Percentiles rank a stretch among this genome's conserved stretches.
Conservation (phyloP, 2,113 vertebrate species). For the Symphodus melops region DNA sequence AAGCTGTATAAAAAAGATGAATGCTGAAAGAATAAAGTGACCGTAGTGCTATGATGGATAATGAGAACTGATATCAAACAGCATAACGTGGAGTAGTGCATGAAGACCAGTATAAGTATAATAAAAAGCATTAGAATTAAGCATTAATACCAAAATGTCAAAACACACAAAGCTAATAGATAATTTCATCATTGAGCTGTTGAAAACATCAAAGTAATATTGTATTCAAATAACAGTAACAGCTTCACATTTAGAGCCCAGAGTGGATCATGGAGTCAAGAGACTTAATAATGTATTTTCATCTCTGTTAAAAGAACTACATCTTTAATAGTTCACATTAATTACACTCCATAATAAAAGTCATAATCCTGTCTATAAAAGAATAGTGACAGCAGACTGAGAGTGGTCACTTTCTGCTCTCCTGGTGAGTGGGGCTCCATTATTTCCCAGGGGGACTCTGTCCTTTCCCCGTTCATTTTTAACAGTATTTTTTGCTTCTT, state of each 20-base stretch:
- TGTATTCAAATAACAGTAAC: not conserved
- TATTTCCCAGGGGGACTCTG: conserved; percentile 50
- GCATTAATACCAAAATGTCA: too few relatives aligned
- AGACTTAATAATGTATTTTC: not conserved
- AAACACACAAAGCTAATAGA: too few relatives aligned
- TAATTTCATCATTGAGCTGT: too few relatives aligned
- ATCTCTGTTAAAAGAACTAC: not conserved
- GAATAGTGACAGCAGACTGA: not conserved
- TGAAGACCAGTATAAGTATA: too few relatives aligned
- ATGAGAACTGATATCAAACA: too few relatives aligned
- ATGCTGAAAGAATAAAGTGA: too few relatives aligned
- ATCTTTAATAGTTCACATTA: not conserved
- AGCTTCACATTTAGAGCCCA: not conserved
- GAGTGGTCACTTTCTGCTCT: not conserved
- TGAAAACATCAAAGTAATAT: not conserved
- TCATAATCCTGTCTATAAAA: too few relatives aligned
- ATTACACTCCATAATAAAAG: not conserved
- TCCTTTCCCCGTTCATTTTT: conserved; percentile 33
- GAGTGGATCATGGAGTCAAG: not conserved
- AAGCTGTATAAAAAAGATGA: too few relatives aligned
- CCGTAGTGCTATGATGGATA: too few relatives aligned
- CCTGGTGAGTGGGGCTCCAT: conserved; percentile 4
- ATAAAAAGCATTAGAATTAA: too few relatives aligned
- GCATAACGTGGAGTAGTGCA: too few relatives aligned
- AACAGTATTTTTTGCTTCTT: conserved; percentile 35